These are phyloP conservation scores for Labeo catla DNA, from an alignment of 2,113 vertebrate species.

Conservation along the genomic window DNA sequence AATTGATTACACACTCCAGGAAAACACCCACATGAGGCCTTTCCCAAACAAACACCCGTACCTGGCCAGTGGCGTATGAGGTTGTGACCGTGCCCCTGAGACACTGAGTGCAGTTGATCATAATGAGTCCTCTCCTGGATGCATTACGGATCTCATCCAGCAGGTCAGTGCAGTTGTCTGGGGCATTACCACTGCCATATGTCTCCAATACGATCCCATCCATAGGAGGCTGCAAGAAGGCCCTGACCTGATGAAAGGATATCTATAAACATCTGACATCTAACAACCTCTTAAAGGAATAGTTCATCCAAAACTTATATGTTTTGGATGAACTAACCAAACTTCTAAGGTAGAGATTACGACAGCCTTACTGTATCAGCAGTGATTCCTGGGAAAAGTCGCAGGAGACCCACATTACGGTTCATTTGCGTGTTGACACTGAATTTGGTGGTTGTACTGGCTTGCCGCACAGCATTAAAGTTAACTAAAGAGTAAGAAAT, in stretches of 20 bases:
- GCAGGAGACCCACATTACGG: constrained; percentile 86
- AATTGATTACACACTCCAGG: too few relatives aligned
- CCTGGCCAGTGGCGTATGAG: constrained; percentile 85
- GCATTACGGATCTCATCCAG: constrained; percentile 84
- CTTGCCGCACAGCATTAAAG: constrained; percentile 85
- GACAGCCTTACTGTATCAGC: constrained; percentile 80
- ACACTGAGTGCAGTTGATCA: constrained; percentile 94
- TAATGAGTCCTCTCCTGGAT: constrained; percentile 76
- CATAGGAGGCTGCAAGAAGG: constrained; percentile 91
- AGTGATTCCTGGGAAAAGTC: constrained; percentile 93
- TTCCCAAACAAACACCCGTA: not conserved
- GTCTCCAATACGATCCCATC: constrained; percentile 93
- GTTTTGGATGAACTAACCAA: too few relatives aligned
- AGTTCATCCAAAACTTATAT: too few relatives aligned
- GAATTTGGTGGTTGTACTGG: constrained; percentile 78
- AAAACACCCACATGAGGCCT: too few relatives aligned
- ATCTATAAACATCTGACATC: not conserved
- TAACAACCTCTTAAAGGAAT: too few relatives aligned
- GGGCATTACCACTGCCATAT: constrained; percentile 91
- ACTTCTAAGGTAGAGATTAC: constrained; percentile 61
- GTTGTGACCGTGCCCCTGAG: constrained; percentile 84
- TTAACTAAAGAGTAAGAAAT: constrained; percentile 77
- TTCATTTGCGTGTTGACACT: constrained; percentile 85
- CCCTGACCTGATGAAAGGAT: constrained; percentile 77
- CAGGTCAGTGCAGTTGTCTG: constrained; percentile 84